Evolutionary conservation across 2,797 vertebrate genomes (phyloP).

Genomic region (Leptoclinus maculatus): DNA sequence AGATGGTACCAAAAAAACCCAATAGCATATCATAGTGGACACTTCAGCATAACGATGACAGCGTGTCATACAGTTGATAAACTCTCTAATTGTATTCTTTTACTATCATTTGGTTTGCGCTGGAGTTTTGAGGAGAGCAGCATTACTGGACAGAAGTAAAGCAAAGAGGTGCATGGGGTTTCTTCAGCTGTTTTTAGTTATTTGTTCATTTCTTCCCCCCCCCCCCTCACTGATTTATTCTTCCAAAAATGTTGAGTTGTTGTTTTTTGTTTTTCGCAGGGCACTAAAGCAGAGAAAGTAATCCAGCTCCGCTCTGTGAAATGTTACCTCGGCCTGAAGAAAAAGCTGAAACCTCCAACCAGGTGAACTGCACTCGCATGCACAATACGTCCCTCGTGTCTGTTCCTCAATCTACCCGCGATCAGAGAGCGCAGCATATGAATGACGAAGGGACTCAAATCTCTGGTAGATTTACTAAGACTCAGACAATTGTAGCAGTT

Average conservation of each 20-base stretch:
- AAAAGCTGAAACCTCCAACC: slow-evolving; percentile 92
- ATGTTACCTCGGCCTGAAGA: slow-evolving; percentile 94
- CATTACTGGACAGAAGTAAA: too few species aligned
- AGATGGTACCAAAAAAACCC: not conserved
- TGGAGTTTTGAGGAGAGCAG: too few species aligned
- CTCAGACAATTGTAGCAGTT: not conserved
- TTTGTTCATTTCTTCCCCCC: not conserved
- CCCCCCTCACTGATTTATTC: not conserved
- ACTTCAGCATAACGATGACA: not conserved
- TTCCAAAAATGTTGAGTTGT: not conserved
- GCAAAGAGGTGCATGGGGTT: too few species aligned
- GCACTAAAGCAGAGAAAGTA: slow-evolving; percentile 90
- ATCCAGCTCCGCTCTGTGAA: slow-evolving; percentile 87
- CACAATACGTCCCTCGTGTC: not conserved
- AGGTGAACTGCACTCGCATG: slow-evolving; percentile 80
- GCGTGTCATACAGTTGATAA: not conserved
- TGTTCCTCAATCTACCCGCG: not conserved
- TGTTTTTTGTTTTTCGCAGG: slow-evolving; percentile 78
- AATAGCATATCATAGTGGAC: not conserved
- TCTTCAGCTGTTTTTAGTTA: not conserved
- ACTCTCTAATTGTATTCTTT: not conserved
- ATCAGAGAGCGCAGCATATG: not conserved
- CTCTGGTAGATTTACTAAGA: not conserved
- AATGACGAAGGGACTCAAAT: not conserved
- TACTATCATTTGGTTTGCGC: too few species aligned